Evolutionary conservation across 2,113 vertebrate species (phyloP).

Genomic region (Syrrhaptes paradoxus): DNA sequence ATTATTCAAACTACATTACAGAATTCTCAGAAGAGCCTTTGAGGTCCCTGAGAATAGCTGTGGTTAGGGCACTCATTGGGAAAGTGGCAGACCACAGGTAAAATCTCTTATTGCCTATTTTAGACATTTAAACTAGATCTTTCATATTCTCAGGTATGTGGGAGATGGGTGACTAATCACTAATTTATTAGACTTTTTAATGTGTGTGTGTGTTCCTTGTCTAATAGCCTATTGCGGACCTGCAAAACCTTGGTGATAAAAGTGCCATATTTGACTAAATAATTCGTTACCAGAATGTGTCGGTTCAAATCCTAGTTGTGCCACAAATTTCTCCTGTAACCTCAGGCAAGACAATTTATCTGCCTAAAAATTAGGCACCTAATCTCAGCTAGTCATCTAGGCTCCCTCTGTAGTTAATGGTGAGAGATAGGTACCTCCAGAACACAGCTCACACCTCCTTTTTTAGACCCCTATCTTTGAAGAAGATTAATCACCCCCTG

Average conservation of each 20-base stretch:
- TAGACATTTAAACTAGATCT: not conserved
- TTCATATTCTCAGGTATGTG: not conserved
- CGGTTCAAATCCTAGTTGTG: conserved; percentile 5
- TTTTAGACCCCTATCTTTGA: conserved; percentile 45
- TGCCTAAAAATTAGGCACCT: conserved; percentile 57
- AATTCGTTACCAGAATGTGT: not conserved
- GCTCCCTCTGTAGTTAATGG: conserved; percentile 45
- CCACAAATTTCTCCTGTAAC: conserved; percentile 20
- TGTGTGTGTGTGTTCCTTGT: not conserved
- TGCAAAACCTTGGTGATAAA: not conserved
- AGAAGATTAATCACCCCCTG: conserved; percentile 64
- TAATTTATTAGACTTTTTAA: not conserved
- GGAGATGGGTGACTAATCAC: not conserved
- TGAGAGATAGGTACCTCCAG: conserved; percentile 52
- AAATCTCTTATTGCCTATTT: not conserved
- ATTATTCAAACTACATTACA: not conserved
- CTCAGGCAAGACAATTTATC: conserved; percentile 45
- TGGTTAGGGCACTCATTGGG: not conserved
- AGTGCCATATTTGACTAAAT: not conserved
- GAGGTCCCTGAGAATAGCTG: not conserved
- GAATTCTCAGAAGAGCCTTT: not conserved
- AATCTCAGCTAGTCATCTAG: conserved; percentile 70
- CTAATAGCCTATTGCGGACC: not conserved
- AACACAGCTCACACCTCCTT: not conserved
- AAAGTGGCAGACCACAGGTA: not conserved